These are phyloP conservation scores for Tragelaphus imberbis DNA, from an alignment of 2,113 vertebrate genomes.

Conservation along the genomic window DNA sequence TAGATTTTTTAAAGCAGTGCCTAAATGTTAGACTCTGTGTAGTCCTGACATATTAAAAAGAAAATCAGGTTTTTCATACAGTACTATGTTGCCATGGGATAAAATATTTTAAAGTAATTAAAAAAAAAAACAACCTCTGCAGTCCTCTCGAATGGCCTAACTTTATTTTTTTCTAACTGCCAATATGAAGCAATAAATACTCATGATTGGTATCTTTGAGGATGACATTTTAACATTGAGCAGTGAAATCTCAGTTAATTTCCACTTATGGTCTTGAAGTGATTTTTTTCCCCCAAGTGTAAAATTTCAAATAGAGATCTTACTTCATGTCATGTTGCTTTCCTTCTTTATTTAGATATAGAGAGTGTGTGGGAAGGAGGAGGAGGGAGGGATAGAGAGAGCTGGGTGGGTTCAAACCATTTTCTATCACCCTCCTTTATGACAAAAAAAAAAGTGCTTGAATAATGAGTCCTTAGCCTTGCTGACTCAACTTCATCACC, in stretches of 20 bases:
- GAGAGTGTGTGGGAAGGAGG: constrained; percentile 54
- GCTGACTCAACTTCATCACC: constrained; percentile 40
- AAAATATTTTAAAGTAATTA: not conserved
- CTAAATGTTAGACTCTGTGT: not conserved
- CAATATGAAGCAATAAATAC: not conserved
- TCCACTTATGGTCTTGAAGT: constrained; percentile 16
- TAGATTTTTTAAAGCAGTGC: not conserved
- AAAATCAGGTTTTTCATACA: not conserved
- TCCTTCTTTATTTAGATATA: constrained; percentile 54
- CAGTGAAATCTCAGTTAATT: constrained; percentile 45
- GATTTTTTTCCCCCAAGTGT: not conserved
- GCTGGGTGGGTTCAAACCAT: constrained; percentile 31
- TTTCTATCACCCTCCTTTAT: constrained; percentile 37
- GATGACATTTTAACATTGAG: not conserved
- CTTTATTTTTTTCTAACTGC: constrained; percentile 9
- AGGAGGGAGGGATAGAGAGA: not conserved
- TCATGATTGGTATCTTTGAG: not conserved
- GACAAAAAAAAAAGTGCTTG: not conserved
- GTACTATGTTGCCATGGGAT: not conserved
- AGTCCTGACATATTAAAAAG: not conserved
- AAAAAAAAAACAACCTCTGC: not conserved
- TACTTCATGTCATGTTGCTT: constrained; percentile 14
- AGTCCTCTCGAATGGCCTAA: not conserved
- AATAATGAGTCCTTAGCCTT: constrained; percentile 31
- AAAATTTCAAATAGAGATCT: constrained; percentile 47